phyloP scores from a whole-genome alignment of 2,113 vertebrate genomes.

The Bos javanicus region DNA sequence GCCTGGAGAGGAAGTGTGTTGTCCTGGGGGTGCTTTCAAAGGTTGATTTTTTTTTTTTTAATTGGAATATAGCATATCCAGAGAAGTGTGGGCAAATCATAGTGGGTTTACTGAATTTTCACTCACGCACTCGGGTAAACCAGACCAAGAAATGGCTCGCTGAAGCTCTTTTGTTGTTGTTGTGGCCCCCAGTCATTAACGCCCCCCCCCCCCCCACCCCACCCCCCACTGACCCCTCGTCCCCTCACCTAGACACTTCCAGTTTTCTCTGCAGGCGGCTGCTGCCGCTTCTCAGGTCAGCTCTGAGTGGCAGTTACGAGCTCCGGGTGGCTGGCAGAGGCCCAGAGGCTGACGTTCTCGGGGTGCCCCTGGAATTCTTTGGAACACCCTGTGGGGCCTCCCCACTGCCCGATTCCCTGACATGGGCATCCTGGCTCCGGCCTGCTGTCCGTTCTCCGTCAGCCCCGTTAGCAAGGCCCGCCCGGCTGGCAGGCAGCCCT shows the following conservation, averaged over 20 bases:
- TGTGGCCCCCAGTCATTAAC: not conserved
- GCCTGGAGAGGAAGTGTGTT: not conserved
- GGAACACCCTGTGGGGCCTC: slow-evolving; percentile 38
- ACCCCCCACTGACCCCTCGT: fast-evolving
- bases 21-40: not conserved
- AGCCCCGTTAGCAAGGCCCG: slow-evolving; percentile 26
- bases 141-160: not conserved
- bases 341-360: slow-evolving; percentile 14
- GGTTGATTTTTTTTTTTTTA: not conserved
- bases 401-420: not conserved
- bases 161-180: not conserved
- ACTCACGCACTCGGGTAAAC: not conserved
- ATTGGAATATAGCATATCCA: not conserved
- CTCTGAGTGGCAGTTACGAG: not conserved
- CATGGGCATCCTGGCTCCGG: not conserved
- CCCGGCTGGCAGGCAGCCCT: slow-evolving; percentile 34
- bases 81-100: not conserved
- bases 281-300: not conserved
- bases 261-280: fast-evolving
- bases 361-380: slow-evolving; percentile 25
- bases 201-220: fast-evolving
- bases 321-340: not conserved
- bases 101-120: not conserved
- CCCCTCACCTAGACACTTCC: too few species aligned
- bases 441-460: not conserved